Conservation (phyloP, 2,888 invertebrate species). For the Dasypogon diadema region DNA sequence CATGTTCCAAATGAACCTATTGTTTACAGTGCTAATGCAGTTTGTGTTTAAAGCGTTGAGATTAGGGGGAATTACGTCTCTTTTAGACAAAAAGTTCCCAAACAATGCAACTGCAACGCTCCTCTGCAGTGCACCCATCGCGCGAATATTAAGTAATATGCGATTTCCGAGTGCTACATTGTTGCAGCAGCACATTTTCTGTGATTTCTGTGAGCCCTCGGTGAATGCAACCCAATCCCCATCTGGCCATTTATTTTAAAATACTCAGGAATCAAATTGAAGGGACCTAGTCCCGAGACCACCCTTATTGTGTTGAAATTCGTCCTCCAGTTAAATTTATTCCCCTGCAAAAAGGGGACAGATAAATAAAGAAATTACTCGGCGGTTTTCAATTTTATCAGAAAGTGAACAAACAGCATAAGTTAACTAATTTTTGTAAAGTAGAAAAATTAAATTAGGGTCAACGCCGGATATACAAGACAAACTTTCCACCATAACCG, state of each 20-base stretch:
- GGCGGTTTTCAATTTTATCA: constrained; percentile 10
- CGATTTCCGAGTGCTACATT: too few relatives aligned
- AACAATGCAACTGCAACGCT: not conserved
- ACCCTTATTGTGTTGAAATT: too few relatives aligned
- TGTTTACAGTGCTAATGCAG: constrained; percentile 31
- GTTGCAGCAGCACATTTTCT: too few relatives aligned
- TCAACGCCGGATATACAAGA: constrained; percentile 5
- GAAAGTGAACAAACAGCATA: constrained; percentile 3
- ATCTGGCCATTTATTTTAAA: too few relatives aligned
- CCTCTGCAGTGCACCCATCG: not conserved
- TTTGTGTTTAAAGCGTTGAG: not conserved
- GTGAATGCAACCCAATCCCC: too few relatives aligned
- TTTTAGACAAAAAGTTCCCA: not conserved
- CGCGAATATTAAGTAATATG: too few relatives aligned
- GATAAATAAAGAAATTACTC: constrained; percentile 26
- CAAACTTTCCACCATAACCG: constrained; percentile 23
- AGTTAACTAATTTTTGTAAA: constrained; percentile 19
- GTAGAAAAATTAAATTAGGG: constrained; percentile 39
- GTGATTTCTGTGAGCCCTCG: too few relatives aligned
- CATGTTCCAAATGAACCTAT: constrained; percentile 22
- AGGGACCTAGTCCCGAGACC: too few relatives aligned
- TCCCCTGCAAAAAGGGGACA: constrained; percentile 1
- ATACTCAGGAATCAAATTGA: too few relatives aligned
- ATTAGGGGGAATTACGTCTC: constrained; percentile 18
- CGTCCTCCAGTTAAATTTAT: constrained; percentile 7